Base-by-base conservation (phyloP, 2,888 invertebrate genomes). In the Pocota personata region DNA sequence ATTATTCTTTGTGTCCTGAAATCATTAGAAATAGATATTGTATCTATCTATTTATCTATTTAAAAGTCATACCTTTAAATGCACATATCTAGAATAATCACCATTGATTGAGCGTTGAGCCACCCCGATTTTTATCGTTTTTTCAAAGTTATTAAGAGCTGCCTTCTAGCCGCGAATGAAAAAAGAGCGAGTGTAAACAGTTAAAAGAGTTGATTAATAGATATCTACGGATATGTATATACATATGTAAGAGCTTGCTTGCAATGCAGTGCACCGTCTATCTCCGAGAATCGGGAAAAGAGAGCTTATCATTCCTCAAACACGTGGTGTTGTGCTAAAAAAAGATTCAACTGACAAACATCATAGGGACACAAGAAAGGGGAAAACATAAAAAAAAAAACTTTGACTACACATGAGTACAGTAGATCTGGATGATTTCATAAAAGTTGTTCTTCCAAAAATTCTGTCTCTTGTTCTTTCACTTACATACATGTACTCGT, bases 271-370 rank as follows among this genome's bases (percentile, higher is more conserved):
- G 14, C 6, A 10, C 10, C 16, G 7, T 14, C 16, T 48, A 10
- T 48, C 48, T 48, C 21, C 6, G 48, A 24, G 5, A 30, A 55
- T 16, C 32, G 7, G 16, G 12, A 52, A 55, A 32, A 30, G 16
- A 30, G 55, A 16, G 55, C 12, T 10, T 37, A 35, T 58, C 21
- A 37, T 21, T 58, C 19, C 6, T 14, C 14, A 35, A 58, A 12
- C 58, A 58, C 58, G 58, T 58, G 58, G 58, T 21, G 21, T 21
- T 37, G 14, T 21, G n/a, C 50, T 14, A 40, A 40, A 40, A 40
- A 40, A 40, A 48, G 4, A 48, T 21, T 48, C 48, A 21, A 48
- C 21, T 48, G 12, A 48, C 19, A 19, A 19, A 10, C 1, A 0
- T 19, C 24, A 24, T n/a, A n/a, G n/a, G n/a, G n/a, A n/a, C n/a